These are phyloP conservation scores for Dipodomys merriami DNA, from an alignment of 2,113 vertebrate genomes.

Conservation along the genomic window DNA sequence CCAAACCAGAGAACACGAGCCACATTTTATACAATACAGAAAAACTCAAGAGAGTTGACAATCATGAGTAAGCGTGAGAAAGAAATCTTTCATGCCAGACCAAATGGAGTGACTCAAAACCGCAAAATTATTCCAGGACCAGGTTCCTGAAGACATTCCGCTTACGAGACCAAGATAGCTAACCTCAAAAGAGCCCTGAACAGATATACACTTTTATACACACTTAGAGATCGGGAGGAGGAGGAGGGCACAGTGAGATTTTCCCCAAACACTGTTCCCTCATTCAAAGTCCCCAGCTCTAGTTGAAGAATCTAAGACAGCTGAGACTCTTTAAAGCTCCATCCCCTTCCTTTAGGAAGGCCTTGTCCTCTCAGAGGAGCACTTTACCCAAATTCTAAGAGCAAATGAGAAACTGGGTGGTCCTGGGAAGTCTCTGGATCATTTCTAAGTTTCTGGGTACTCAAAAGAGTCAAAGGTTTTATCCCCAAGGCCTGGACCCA, in stretches of 20 bases:
- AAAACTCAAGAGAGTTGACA: slow-evolving; percentile 31
- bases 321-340: background rate
- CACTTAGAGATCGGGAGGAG: background rate
- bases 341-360: background rate
- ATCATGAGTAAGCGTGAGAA: background rate
- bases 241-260: background rate
- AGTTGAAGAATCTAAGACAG: background rate
- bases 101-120: slow-evolving; percentile 19
- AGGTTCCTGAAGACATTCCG: background rate
- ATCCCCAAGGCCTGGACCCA: too few relatives aligned
- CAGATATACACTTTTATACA: background rate
- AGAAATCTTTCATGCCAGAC: background rate
- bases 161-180: background rate
- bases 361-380: background rate
- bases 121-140: background rate
- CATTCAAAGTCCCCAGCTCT: background rate
- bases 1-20: slow-evolving; percentile 46
- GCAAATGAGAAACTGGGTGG: background rate
- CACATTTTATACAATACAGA: background rate
- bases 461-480: background rate
- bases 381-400: background rate
- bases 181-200: background rate
- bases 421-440: background rate
- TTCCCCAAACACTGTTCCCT: background rate
- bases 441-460: background rate